phyloP scores from a whole-genome alignment of 2,888 invertebrate genomes.

The Chloromyia formosa region DNA sequence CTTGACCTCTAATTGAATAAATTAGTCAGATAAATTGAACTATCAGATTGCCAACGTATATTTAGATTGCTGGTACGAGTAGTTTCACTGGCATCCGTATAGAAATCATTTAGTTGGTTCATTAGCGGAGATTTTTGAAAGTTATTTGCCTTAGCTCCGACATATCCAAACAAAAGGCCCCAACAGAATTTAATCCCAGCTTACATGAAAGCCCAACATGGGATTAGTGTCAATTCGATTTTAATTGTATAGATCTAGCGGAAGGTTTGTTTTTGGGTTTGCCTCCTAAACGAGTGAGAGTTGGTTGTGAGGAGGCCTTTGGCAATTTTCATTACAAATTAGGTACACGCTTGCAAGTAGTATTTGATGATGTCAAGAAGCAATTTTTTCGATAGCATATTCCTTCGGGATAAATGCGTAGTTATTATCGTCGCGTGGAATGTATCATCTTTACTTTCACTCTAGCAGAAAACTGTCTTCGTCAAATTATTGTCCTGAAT shows the following conservation, averaged over 20 bases:
- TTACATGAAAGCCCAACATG: conserved; percentile 34
- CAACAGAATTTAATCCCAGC: conserved; percentile 28
- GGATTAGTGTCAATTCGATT: conserved; percentile 42
- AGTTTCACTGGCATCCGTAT: background rate
- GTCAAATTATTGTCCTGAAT: background rate
- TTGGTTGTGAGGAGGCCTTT: background rate
- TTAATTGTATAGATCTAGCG: conserved; percentile 17
- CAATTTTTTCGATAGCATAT: background rate
- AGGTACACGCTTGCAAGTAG: background rate
- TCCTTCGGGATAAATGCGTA: conserved; percentile 26
- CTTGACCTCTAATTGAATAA: conserved; percentile 16
- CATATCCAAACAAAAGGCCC: conserved; percentile 11
- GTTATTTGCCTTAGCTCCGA: background rate
- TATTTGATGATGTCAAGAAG: background rate
- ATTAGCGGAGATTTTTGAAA: conserved; percentile 6
- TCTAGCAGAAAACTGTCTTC: background rate
- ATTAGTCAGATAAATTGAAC: background rate
- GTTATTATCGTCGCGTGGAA: background rate
- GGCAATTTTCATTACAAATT: background rate
- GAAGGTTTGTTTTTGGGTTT: background rate
- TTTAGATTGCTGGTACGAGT: background rate
- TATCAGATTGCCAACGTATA: conserved; percentile 1
- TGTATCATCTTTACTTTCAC: background rate
- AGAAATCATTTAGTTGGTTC: background rate
- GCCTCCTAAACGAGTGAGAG: background rate